These are phyloP conservation scores for Anguilla rostrata DNA, from an alignment of 2,113 vertebrate species.

Conservation along the genomic window DNA sequence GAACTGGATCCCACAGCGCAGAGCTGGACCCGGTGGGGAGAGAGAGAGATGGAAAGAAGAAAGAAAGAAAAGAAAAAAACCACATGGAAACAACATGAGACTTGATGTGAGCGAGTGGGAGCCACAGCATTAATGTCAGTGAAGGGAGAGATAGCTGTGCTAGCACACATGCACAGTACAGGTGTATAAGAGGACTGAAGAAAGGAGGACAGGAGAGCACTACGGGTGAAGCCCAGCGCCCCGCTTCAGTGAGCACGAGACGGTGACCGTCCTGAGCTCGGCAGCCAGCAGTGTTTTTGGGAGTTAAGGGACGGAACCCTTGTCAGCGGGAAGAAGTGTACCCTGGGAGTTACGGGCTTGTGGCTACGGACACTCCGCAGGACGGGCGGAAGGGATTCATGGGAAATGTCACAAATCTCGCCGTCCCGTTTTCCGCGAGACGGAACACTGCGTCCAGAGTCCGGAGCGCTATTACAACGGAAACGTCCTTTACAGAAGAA, in stretches of 20 bases:
- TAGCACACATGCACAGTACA: too few species aligned
- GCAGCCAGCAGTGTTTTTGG: background rate
- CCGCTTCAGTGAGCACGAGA: too few species aligned
- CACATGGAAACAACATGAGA: background rate
- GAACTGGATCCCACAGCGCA: conserved; percentile 91
- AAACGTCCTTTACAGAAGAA: conserved; percentile 39
- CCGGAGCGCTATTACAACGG: conserved; percentile 40
- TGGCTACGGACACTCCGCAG: background rate
- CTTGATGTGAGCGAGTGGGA: background rate
- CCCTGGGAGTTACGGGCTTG: background rate
- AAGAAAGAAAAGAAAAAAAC: background rate
- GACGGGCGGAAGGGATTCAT: background rate
- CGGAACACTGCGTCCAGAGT: conserved; percentile 52
- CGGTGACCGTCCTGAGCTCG: background rate
- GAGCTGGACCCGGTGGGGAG: conserved; percentile 62
- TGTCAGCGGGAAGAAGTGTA: background rate
- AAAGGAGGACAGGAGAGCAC: too few species aligned
- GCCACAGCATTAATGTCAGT: background rate
- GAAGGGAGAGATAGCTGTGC: background rate
- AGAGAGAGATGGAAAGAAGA: conserved; percentile 1
- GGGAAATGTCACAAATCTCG: conserved; percentile 50
- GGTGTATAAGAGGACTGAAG: too few species aligned
- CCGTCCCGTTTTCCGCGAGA: conserved; percentile 31
- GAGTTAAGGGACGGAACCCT: too few species aligned
- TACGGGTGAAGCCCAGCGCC: too few species aligned